phyloP scores from a whole-genome alignment of 2,797 vertebrate genomes.

The Acomys russatus region DNA sequence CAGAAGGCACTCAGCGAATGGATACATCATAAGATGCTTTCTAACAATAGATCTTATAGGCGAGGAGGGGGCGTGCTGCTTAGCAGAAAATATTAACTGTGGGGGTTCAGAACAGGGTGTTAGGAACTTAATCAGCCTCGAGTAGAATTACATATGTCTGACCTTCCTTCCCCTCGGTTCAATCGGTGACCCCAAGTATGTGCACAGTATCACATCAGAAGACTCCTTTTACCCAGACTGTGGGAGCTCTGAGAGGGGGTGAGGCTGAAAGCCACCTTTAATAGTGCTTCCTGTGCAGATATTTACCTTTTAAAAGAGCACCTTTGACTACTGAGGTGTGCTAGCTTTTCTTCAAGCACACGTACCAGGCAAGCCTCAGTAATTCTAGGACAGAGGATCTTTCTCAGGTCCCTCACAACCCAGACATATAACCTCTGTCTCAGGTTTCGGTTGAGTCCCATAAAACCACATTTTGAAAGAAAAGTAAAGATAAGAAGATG shows the following conservation, averaged over 20 bases:
- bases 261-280: slow-evolving; percentile 16
- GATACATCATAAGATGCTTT: not conserved
- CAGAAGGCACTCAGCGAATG: slow-evolving; percentile 4
- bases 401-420: not conserved
- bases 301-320: slow-evolving; percentile 54
- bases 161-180: not conserved
- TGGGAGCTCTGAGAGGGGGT: not conserved
- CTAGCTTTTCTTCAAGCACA: not conserved
- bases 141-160: not conserved
- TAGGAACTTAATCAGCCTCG: slow-evolving; percentile 38
- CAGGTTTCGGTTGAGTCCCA: not conserved
- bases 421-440: not conserved
- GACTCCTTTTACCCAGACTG: not conserved
- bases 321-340: not conserved
- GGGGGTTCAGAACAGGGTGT: not conserved
- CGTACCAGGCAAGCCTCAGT: not conserved
- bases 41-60: slow-evolving; percentile 27
- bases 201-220: not conserved
- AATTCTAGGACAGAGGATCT: not conserved
- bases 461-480: slow-evolving; percentile 24
- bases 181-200: not conserved
- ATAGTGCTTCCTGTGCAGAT: not conserved
- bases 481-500: slow-evolving; percentile 24
- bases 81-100: not conserved
- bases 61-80: not conserved